Evolutionary conservation across 1,140 invertebrate genomes (phyloP), one percentile per base, ranked within the genome.

Genomic region (Epicauta chinensis): DNA sequence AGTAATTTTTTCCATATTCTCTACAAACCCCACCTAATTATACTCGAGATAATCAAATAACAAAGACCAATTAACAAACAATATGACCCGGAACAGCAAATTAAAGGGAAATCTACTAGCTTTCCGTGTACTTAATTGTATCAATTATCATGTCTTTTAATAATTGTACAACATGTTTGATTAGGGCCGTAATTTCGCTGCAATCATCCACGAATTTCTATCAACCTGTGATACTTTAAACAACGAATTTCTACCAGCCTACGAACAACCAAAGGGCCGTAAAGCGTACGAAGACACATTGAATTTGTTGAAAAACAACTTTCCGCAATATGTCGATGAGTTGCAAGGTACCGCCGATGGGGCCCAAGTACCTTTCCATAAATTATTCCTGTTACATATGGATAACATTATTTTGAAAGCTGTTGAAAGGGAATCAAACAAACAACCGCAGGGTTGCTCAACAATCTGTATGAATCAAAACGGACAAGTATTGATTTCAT

Each of bases 281-380:
- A 65, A 71, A 46, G 79, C 85, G 6, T 93, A 91, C 59, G 82
- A 91, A 1, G 80, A 81, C 47, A 89, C 86, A 1, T 73, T 91
- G 1, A 73, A 73, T 1, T 76, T 75, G 45, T 80, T 85, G 16
- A 77, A 80, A 55, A 65, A 77, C 36, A 81, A 83, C 54, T 92
- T 81, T 71, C 89, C 90, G 0, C 86, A 90, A 49, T 93, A 93
- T 61, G 71, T 92, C 0, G 75, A 80, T 29, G 90, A 93, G 70
- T 71, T 93, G n/a, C 77, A 89, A 69, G 90, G 90, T 29, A 83
- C 83, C 2, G 87, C 90, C 11, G 86, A 91, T 64, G 90, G 90
- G 2, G 82, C 89, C 7, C 74, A 82, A 54, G 83, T 92, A 6
- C 83, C 89, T 1, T 93, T 92, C 67, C 72, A 89, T 59, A 86